phyloP scores from a whole-genome alignment of 1,140 invertebrate genomes.

The Cephus cinctus region DNA sequence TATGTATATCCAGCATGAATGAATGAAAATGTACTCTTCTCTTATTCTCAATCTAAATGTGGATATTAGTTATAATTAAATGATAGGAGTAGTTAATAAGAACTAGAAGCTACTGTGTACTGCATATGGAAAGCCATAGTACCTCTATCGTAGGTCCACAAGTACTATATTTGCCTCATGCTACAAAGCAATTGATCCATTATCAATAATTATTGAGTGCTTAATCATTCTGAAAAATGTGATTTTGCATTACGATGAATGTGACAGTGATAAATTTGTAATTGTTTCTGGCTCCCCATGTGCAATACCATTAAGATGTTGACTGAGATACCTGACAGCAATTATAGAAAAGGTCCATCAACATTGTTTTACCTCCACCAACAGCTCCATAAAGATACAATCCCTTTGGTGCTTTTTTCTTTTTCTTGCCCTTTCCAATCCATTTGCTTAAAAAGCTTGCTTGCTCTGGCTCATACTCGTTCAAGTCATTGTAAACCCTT shows the following conservation, averaged over 20 bases:
- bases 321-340: slow-evolving; percentile 62
- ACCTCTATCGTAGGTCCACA: slow-evolving; percentile 8
- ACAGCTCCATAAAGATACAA: slow-evolving; percentile 84
- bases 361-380: slow-evolving; percentile 96
- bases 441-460: slow-evolving; percentile 49
- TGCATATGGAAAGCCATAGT: slow-evolving; percentile 29
- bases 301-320: slow-evolving; percentile 23
- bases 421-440: slow-evolving; percentile 44
- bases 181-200: background rate
- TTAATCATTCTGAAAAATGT: background rate
- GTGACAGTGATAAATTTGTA: too few relatives aligned
- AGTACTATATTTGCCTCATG: slow-evolving; percentile 3
- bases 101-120: slow-evolving; percentile 10
- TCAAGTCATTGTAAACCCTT: slow-evolving; percentile 66
- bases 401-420: slow-evolving; percentile 65
- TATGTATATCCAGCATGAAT: slow-evolving; percentile 97
- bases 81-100: slow-evolving; percentile 14
- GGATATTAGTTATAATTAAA: slow-evolving; percentile 14
- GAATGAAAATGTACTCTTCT: slow-evolving; percentile 92
- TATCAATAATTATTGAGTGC: too few relatives aligned
- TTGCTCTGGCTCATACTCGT: slow-evolving; percentile 61
- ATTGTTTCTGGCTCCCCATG: slow-evolving; percentile 19
- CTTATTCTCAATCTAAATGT: slow-evolving; percentile 64
- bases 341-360: slow-evolving; percentile 97
- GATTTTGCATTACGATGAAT: background rate